Evolutionary conservation across 2,888 invertebrate species (phyloP), one percentile per base, ranked within the genome.

Genomic region (Seira ritae): DNA sequence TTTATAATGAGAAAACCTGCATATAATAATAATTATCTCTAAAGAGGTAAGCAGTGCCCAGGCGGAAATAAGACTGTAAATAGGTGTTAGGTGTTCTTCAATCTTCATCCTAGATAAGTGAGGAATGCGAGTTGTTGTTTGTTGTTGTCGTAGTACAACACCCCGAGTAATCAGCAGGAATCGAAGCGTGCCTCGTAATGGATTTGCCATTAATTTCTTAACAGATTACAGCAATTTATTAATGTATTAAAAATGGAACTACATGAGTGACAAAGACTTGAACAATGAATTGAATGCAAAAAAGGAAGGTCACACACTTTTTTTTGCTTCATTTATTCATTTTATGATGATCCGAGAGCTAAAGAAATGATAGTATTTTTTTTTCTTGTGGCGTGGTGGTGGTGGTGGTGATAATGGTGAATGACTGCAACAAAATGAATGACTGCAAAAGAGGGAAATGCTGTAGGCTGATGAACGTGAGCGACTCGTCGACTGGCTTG

Each of bases 11-110:
- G 42, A 6, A 42, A 42, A 12, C 42, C 50, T 22, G 12, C 24
- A 60, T 60, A 72, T 60, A 60, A 72, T 72, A 31, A 72, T 62
- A 37, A 72, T n/a, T 60, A 37, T 31, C 74, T 74, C 42, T 62
- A 46, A 74, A 42, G 12, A 42, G 42, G 42, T 42, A 42, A 42
- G 42, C 42, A 42, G 42, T 74, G 70, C 80, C 80, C 80, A 80
- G 80, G 80, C 80, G 80, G 80, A 80, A 80, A 75, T 75, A 80
- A 75, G 74, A 46, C 67, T 68, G 55, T 80, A 80, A 80, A 73
- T 23, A 42, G 17, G 73, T 73, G 73, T 74, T n/a, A n/a, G n/a
- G n/a, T n/a, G n/a, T n/a, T 74, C n/a, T n/a, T n/a, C n/a, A n/a
- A n/a, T 80, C 75, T 68, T 66, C 60, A 73, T 68, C 73, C 23